These are phyloP conservation scores for Hippocampus comes DNA, from an alignment of 2,113 vertebrate genomes.

Conservation along the genomic window DNA sequence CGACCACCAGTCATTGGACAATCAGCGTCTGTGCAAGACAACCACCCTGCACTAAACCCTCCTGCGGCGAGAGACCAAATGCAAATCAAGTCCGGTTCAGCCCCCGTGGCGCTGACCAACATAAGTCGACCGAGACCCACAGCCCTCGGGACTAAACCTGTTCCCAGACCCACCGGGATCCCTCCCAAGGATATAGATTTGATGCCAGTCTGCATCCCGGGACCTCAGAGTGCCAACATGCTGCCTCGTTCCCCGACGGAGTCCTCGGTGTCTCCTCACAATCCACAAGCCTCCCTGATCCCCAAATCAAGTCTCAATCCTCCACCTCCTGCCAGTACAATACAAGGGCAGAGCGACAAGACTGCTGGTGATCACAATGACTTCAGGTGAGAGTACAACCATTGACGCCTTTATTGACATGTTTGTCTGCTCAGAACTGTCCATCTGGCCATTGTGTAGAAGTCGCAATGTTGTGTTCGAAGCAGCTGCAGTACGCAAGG, in stretches of 20 bases:
- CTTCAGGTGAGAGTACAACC: conserved; percentile 61
- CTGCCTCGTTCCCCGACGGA: conserved; percentile 47
- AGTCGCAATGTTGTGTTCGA: conserved; percentile 4
- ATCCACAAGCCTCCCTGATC: conserved; percentile 20
- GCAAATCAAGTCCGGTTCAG: conserved; percentile 12
- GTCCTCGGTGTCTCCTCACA: conserved; percentile 31
- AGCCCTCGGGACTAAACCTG: conserved; percentile 55
- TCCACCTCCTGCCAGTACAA: conserved; percentile 38
- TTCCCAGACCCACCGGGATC: conserved; percentile 43
- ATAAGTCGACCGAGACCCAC: conserved; percentile 73
- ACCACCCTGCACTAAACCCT: conserved; percentile 16
- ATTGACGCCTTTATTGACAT: not conserved
- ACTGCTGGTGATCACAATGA: conserved; percentile 48
- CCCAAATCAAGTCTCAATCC: conserved; percentile 43
- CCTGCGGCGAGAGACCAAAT: conserved; percentile 12
- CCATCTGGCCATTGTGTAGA: not conserved
- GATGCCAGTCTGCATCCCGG: conserved; percentile 66
- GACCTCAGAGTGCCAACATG: conserved; percentile 32
- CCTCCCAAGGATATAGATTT: conserved; percentile 64
- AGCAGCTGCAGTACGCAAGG: conserved; percentile 22
- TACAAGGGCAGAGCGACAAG: conserved; percentile 38
- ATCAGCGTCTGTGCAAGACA: conserved; percentile 20
- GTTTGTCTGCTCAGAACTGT: not conserved
- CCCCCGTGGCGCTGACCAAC: conserved; percentile 31
- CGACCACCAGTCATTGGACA: conserved; percentile 18